phyloP scores from a whole-genome alignment of 2,888 invertebrate genomes.

The Lydus trimaculatus region DNA sequence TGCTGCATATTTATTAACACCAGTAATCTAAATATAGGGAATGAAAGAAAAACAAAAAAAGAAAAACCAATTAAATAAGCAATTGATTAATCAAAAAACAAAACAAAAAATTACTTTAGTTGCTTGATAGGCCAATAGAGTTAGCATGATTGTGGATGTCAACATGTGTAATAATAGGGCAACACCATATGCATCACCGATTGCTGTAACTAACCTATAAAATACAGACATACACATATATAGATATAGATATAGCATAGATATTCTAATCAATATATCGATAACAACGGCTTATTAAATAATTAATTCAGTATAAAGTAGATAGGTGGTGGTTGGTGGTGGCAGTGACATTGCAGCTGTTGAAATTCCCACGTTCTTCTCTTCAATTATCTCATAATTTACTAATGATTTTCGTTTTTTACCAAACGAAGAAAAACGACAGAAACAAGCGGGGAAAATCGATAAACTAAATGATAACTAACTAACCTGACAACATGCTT shows the following conservation, averaged over 20 bases:
- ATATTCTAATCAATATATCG: not conserved
- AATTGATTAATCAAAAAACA: too few species aligned
- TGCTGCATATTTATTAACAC: conserved; percentile 79
- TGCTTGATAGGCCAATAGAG: conserved; percentile 84
- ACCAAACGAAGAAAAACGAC: too few species aligned
- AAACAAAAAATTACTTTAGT: conserved; percentile 69
- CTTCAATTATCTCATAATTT: too few species aligned
- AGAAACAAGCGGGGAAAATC: too few species aligned
- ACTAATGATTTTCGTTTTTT: not conserved
- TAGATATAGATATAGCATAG: too few species aligned
- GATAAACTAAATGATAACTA: too few species aligned
- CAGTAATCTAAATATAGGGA: conserved; percentile 77
- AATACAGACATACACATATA: not conserved
- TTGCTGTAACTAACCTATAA: conserved; percentile 77
- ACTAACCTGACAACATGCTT: conserved; percentile 84
- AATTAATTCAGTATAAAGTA: not conserved
- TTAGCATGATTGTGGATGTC: conserved; percentile 82
- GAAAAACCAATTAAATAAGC: too few species aligned
- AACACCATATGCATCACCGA: conserved; percentile 86
- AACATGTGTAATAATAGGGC: conserved; percentile 85
- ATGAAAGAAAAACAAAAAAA: too few species aligned
- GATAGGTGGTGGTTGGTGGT: too few species aligned
- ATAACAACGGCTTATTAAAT: not conserved
- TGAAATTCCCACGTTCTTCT: not conserved
- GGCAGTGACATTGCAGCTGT: not conserved